Evolutionary conservation across 2,113 vertebrate species (phyloP).

Genomic region (Prionailurus viverrinus): DNA sequence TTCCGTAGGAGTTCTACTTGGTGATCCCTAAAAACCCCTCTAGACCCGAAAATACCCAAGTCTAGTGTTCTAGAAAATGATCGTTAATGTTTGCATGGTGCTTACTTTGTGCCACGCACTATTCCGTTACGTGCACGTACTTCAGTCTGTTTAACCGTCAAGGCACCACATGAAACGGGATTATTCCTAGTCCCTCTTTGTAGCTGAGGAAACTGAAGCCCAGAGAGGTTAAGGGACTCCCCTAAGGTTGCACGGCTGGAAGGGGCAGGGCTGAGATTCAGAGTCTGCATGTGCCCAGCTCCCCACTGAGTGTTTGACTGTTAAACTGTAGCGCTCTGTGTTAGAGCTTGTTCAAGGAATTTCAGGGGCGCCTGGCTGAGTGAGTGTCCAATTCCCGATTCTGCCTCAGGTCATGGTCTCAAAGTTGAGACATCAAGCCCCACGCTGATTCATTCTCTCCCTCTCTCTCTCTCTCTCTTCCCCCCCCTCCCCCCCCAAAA

Average conservation of each 20-base stretch:
- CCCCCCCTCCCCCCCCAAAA: too few species aligned
- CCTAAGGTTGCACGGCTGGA: neutral
- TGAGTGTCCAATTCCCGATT: too few species aligned
- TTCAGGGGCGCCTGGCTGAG: neutral
- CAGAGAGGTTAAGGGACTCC: neutral
- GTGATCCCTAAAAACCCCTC: neutral
- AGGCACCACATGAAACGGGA: neutral
- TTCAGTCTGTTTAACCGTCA: neutral
- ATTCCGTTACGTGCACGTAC: neutral
- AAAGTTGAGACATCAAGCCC: too few species aligned
- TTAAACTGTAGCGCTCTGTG: neutral
- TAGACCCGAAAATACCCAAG: neutral
- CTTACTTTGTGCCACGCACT: neutral
- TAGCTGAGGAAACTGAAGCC: neutral
- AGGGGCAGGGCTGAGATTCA: neutral
- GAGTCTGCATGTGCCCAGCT: neutral
- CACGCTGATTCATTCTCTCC: too few species aligned
- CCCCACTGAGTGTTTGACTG: neutral
- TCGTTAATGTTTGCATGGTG: rapidly evolving
- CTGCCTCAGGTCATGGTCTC: too few species aligned
- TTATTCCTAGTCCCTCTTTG: neutral
- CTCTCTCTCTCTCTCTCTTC: too few species aligned
- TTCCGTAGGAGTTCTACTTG: neutral
- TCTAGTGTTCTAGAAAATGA: neutral
- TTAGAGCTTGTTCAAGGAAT: neutral